A percentile compares a stretch with the other conserved stretches of the same genome.
Conservation (phyloP, 53 echinoderm and acorn worm species). For the Echinometra lucunter region DNA sequence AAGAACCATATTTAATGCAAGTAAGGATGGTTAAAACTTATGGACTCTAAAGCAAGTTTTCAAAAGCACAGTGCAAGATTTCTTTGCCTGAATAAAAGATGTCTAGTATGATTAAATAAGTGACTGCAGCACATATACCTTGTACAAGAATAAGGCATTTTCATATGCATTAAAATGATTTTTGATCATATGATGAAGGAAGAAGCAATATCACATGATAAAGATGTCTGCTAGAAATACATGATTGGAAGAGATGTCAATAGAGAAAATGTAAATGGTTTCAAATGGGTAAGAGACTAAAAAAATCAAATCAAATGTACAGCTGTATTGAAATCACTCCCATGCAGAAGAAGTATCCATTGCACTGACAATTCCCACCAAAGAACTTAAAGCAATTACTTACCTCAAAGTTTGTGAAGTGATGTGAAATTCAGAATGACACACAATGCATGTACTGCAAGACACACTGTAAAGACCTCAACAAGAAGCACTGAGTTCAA, state of each 20-base stretch:
- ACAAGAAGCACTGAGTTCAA: background rate
- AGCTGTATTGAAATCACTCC: too few species aligned
- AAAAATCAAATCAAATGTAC: background rate
- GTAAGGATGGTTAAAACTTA: background rate
- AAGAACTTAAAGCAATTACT: background rate
- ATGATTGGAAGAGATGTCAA: background rate
- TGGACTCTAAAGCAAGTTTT: too few species aligned
- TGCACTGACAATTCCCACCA: too few species aligned
- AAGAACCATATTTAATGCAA: too few species aligned
- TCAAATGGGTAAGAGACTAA: background rate
- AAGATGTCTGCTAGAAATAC: background rate
- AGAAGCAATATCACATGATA: background rate
- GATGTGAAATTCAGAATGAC: background rate
- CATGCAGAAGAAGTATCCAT: too few species aligned
- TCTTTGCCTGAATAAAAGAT: background rate
- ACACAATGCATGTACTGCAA: background rate
- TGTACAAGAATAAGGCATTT: background rate
- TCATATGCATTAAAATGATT: too few species aligned
- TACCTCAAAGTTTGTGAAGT: background rate
- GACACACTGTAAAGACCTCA: background rate
- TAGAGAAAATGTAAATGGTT: background rate
- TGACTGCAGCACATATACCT: background rate
- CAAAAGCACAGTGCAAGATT: too few species aligned
- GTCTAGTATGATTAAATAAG: background rate
- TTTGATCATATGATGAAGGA: background rate